Conservation (phyloP, 1,140 invertebrate species). For the Formica exsecta region DNA sequence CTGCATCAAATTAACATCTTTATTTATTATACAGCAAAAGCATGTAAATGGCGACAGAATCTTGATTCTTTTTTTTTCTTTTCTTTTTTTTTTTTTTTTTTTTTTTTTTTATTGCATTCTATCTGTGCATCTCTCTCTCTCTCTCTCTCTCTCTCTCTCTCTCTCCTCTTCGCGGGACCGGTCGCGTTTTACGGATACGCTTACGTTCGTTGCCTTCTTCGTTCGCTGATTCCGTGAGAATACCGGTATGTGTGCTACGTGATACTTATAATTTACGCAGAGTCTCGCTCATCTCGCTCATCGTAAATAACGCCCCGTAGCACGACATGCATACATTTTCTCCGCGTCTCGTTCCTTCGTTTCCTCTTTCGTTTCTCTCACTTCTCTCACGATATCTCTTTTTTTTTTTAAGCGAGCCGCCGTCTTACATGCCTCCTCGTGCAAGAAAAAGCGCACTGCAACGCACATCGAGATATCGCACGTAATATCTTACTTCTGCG, state of each 20-base stretch:
- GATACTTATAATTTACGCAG: slow-evolving; percentile 57
- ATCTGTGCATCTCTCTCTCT: no score
- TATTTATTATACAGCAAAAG: not conserved
- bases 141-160: no score
- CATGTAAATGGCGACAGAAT: not conserved
- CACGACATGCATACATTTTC: slow-evolving; percentile 59
- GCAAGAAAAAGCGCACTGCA: slow-evolving; percentile 7
- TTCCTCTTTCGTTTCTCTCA: not conserved
- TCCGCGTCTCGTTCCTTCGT: not conserved
- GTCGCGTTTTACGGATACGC: slow-evolving; percentile 19
- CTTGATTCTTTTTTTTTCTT: not conserved
- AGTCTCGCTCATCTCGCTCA: slow-evolving; percentile 58
- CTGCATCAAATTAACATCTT: slow-evolving; percentile 6
- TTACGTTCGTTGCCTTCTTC: slow-evolving; percentile 4
- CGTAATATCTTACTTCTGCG: slow-evolving; percentile 28
- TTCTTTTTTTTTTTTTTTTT: no score
- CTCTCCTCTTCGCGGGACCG: not conserved
- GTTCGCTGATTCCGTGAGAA: slow-evolving; percentile 16
- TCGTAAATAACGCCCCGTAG: slow-evolving; percentile 67
- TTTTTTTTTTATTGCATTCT: no score
- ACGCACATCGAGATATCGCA: slow-evolving; percentile 27
- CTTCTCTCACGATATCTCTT: not conserved
- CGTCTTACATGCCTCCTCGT: not conserved
- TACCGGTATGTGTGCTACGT: slow-evolving; percentile 33
- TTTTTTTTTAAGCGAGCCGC: not conserved